Evolutionary conservation across 2,888 invertebrate genomes (phyloP), one percentile per base, ranked within the genome.

Genomic region (Ferdinandea cuprea): DNA sequence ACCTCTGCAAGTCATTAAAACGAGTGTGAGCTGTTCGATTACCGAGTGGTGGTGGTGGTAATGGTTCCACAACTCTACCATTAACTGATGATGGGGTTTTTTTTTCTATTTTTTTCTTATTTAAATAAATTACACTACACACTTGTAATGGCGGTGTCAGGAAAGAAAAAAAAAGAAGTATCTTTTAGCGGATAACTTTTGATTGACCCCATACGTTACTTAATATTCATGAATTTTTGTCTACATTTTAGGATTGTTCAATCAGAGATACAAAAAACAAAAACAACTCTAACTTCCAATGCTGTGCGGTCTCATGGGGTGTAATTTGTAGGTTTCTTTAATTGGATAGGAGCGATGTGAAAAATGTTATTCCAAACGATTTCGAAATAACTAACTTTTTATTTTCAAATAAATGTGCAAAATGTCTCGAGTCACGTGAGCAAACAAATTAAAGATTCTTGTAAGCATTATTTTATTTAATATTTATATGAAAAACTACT

Each of bases 21-120:
- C 74, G 58, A 74, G 66, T 76, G 76, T 76, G 68, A 76, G 59
- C 42, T 59, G 59, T 50, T 76, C 76, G 59, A 59, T 76, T 59
- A 58, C 48, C 19, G 52, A 68, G 66, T 58, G 35, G 54, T 42
- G 61, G 52, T 72, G 48, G 66, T 58, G 35, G 54, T 42, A 72
- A 61, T 72, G 48, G 46, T n/a, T 48, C 21, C 42, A 25, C 25
- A 74, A 52, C 56, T 66, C 54, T 5, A 40, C 65, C 13, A 63
- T 56, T 73, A 73, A 37, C 63, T 37, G 46, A 37, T 46, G 73
- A 50, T 40, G n/a, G 15, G n/a, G 30, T 11, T 54, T 48, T 35
- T 17, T 25, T 17, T 15, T 17, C 25, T 50, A 21, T 28, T 21
- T 32, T 56, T 44, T 66, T 54, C 28, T 19, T 37, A 19, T 28